These are phyloP conservation scores for Atlantisia rogersi DNA, from an alignment of 2,113 vertebrate genomes.

Conservation along the genomic window DNA sequence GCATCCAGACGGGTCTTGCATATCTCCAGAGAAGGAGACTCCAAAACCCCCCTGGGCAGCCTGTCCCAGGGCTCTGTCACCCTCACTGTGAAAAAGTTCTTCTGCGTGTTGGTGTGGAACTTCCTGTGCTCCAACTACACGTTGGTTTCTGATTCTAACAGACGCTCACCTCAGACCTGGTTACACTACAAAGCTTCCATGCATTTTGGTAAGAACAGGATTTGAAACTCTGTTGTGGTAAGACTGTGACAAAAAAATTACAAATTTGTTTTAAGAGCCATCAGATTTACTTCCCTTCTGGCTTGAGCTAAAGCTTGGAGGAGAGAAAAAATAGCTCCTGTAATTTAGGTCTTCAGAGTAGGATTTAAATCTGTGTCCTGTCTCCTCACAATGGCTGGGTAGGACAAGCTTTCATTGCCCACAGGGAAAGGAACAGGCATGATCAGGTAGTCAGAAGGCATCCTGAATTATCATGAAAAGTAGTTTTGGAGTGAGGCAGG, in stretches of 20 bases:
- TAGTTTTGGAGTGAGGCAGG: background rate
- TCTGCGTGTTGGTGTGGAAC: no score
- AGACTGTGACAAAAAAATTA: background rate
- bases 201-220: background rate
- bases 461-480: background rate
- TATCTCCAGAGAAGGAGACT: no score
- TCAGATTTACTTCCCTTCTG: background rate
- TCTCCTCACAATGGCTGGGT: background rate
- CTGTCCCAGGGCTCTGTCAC: no score
- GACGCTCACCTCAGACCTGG: background rate
- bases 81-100: no score
- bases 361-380: background rate
- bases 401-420: background rate
- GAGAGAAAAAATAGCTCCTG: background rate
- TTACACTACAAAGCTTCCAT: background rate
- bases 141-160: background rate
- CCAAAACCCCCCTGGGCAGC: no score
- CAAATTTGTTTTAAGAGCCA: background rate
- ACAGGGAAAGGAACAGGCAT: background rate
- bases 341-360: background rate
- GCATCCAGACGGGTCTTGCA: no score
- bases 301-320: background rate
- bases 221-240: background rate
- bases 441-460: background rate
- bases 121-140: background rate